phyloP scores from a whole-genome alignment of 2,888 invertebrate genomes.

The Drosophila austrosaltans region DNA sequence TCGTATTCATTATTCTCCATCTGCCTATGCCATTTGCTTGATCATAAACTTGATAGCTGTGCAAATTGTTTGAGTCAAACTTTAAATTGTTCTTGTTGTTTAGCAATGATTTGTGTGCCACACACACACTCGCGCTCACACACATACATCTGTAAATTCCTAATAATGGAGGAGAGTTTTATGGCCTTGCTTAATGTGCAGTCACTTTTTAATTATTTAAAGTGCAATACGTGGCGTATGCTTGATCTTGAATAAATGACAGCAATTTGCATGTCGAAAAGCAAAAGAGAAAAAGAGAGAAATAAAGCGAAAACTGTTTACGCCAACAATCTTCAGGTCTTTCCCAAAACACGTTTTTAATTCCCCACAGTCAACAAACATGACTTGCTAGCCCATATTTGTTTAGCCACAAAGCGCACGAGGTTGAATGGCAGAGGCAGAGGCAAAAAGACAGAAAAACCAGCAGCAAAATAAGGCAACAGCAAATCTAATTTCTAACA shows the following conservation, averaged over 20 bases:
- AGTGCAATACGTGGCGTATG: conserved; percentile 28
- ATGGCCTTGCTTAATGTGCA: conserved; percentile 40
- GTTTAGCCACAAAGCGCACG: conserved; percentile 46
- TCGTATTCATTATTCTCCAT: conserved; percentile 17
- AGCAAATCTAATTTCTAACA: conserved; percentile 71
- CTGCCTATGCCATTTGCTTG: conserved; percentile 37
- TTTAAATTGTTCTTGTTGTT: conserved; percentile 40
- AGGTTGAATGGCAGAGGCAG: not conserved
- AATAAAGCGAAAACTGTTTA: conserved; percentile 37
- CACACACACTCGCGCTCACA: conserved; percentile 26
- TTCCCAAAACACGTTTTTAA: conserved; percentile 57
- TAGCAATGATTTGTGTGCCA: conserved; percentile 40
- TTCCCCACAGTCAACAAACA: conserved; percentile 67
- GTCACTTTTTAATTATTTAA: conserved; percentile 49
- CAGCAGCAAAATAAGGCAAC: conserved; percentile 41
- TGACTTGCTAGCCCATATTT: conserved; percentile 43
- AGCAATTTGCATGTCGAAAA: conserved; percentile 42
- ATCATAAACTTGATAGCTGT: conserved; percentile 43
- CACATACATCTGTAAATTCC: not conserved
- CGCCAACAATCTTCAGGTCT: conserved; percentile 12
- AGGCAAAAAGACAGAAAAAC: conserved; percentile 20
- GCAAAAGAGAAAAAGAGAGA: not conserved
- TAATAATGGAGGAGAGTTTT: conserved; percentile 40
- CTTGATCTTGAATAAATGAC: conserved; percentile 47
- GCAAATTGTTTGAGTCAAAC: conserved; percentile 45